A percentile compares a stretch with the other conserved stretches of the same genome.
Evolutionary conservation across 2,888 invertebrate species (phyloP).

Genomic region (Dasypogon diadema): DNA sequence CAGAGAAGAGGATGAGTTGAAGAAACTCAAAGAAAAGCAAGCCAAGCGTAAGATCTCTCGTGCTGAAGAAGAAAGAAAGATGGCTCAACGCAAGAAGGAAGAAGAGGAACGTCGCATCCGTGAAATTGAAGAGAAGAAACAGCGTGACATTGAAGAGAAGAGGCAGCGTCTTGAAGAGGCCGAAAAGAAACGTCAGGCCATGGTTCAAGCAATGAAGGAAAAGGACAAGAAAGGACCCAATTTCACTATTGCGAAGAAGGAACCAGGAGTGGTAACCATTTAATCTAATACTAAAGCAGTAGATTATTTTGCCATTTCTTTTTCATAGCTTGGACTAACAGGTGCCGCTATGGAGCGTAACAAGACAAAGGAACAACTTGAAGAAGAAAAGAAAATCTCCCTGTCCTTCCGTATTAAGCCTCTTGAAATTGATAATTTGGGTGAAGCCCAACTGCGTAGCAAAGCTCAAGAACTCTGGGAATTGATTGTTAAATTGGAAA

Average conservation of each 20-base stretch:
- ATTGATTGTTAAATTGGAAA: slow-evolving; percentile 93
- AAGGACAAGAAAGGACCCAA: slow-evolving; percentile 91
- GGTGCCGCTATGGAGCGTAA: slow-evolving; percentile 96
- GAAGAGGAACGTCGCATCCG: slow-evolving; percentile 95
- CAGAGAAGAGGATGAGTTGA: slow-evolving; percentile 97
- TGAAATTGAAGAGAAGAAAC: slow-evolving; percentile 95
- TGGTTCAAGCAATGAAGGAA: slow-evolving; percentile 93
- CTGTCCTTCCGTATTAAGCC: slow-evolving; percentile 95
- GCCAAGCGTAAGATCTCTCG: slow-evolving; percentile 94
- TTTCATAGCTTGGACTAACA: slow-evolving; percentile 81
- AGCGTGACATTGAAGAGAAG: slow-evolving; percentile 94
- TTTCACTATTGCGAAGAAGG: slow-evolving; percentile 91
- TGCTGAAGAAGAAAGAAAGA: slow-evolving; percentile 95
- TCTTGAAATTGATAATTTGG: slow-evolving; percentile 83
- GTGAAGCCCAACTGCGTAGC: slow-evolving; percentile 81
- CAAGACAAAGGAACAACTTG: slow-evolving; percentile 99
- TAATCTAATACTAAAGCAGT: slow-evolving; percentile 59
- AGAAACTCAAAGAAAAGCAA: slow-evolving; percentile 96
- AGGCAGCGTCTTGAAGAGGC: slow-evolving; percentile 93
- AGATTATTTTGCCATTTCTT: slow-evolving; percentile 55
- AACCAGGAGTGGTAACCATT: slow-evolving; percentile 80
- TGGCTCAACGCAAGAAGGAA: slow-evolving; percentile 94
- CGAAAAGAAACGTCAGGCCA: slow-evolving; percentile 94
- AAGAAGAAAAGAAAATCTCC: slow-evolving; percentile 98
- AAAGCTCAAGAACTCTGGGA: slow-evolving; percentile 96